Evolutionary conservation across 2,113 vertebrate genomes (phyloP).

Genomic region (Podocnemis expansa): DNA sequence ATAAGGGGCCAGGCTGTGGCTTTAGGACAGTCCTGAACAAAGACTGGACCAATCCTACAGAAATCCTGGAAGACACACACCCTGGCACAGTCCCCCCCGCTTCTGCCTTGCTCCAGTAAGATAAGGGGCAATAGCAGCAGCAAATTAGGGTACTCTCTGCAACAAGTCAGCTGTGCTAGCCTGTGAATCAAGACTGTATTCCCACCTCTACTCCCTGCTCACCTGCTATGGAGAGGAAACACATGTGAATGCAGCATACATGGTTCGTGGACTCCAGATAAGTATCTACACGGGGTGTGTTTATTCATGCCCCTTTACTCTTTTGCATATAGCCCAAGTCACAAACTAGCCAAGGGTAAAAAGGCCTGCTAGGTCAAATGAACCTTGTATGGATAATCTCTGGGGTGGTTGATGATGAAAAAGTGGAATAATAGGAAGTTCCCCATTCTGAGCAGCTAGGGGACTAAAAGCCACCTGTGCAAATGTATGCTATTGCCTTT

Average conservation of each 20-base stretch:
- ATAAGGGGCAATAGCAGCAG: not conserved
- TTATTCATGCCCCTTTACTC: not conserved
- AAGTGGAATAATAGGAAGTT: not conserved
- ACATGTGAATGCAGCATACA: not conserved
- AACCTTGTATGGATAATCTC: not conserved
- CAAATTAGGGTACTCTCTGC: not conserved
- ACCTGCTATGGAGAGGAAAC: not conserved
- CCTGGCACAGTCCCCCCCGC: not conserved
- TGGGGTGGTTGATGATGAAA: not conserved
- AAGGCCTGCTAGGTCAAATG: not conserved
- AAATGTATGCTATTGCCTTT: not conserved
- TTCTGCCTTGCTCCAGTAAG: not conserved
- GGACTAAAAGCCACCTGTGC: accelerated
- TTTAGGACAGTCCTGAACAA: not conserved
- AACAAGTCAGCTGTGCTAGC: not conserved
- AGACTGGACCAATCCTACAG: not conserved
- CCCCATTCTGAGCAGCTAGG: not conserved
- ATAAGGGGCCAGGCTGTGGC: not conserved
- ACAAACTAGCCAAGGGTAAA: not conserved
- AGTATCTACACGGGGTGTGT: not conserved
- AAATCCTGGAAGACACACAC: not conserved
- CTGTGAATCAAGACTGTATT: not conserved
- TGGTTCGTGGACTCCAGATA: not conserved
- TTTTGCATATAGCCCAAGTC: not conserved
- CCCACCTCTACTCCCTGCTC: not conserved